Conservation (phyloP, 1,140 invertebrate species). For the Papilio xuthus region DNA sequence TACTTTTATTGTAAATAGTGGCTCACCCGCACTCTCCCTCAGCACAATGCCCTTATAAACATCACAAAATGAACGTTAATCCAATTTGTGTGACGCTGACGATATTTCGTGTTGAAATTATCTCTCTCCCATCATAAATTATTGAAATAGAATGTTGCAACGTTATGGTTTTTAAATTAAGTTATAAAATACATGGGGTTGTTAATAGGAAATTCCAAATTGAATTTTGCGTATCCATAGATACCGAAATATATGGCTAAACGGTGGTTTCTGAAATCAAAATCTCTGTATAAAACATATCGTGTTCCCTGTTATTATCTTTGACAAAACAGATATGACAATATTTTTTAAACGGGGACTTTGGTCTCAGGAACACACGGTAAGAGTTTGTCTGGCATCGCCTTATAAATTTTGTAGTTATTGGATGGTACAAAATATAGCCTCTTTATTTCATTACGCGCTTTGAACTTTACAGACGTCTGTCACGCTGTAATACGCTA, state of each 20-base stretch:
- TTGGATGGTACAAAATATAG: background rate
- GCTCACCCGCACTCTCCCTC: slow-evolving; percentile 42
- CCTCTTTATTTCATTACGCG: background rate
- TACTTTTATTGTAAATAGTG: slow-evolving; percentile 49
- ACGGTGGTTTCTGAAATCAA: too few relatives aligned
- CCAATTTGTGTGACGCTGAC: slow-evolving; percentile 44
- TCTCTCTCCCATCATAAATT: background rate
- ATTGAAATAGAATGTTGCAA: background rate
- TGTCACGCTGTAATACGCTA: slow-evolving; percentile 5
- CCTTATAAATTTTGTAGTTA: too few relatives aligned
- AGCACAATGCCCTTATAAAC: slow-evolving; percentile 36
- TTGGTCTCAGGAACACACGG: too few relatives aligned
- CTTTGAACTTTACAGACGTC: background rate
- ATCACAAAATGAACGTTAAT: slow-evolving; percentile 47
- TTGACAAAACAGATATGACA: too few relatives aligned
- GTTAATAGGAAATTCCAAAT: background rate
- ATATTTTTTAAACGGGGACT: too few relatives aligned
- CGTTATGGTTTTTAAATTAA: slow-evolving; percentile 11
- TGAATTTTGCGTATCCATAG: slow-evolving; percentile 25
- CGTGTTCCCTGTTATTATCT: too few relatives aligned
- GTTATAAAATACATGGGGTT: background rate
- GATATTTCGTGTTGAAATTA: background rate
- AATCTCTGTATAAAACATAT: too few relatives aligned
- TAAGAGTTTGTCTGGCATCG: too few relatives aligned
- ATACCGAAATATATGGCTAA: too few relatives aligned